These are phyloP conservation scores for Tricholauxania praeusta DNA, from an alignment of 2,888 invertebrate genomes.

Conservation along the genomic window DNA sequence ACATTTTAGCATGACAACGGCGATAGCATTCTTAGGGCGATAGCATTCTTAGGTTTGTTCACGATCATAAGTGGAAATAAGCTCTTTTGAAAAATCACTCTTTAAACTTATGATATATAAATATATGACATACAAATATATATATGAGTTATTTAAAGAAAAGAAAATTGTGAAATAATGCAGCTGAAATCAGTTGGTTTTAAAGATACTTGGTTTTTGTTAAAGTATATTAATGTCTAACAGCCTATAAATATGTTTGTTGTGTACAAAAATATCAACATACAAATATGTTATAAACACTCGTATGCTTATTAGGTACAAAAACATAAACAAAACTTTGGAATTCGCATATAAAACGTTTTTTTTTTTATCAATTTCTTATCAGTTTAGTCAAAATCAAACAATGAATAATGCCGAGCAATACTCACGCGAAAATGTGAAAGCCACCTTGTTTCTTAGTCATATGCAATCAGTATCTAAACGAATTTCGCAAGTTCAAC, in stretches of 20 bases:
- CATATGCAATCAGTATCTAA: constrained; percentile 39
- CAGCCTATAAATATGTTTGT: neutral
- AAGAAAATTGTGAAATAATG: no score
- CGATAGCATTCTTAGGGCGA: no score
- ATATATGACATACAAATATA: no score
- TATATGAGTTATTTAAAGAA: no score
- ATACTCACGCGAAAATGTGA: constrained; percentile 3
- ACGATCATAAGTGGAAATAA: no score
- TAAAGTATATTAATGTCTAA: no score
- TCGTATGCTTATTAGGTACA: neutral
- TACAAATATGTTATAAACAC: neutral
- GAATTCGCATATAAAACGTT: neutral
- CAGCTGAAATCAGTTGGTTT: no score
- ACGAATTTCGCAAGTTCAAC: constrained; percentile 41
- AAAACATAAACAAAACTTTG: constrained; percentile 18
- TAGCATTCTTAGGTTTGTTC: no score
- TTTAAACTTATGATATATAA: no score
- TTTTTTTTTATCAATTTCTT: constrained; percentile 49
- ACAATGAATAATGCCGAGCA: constrained; percentile 44
- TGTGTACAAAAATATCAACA: neutral
- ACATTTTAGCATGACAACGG: no score
- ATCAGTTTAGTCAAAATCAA: constrained; percentile 45
- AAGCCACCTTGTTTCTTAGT: constrained; percentile 19
- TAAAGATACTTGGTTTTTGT: no score
- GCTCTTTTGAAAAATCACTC: no score